Base-by-base conservation (phyloP, 64 coral and sea anemone genomes). In the Montipora sp. region DNA sequence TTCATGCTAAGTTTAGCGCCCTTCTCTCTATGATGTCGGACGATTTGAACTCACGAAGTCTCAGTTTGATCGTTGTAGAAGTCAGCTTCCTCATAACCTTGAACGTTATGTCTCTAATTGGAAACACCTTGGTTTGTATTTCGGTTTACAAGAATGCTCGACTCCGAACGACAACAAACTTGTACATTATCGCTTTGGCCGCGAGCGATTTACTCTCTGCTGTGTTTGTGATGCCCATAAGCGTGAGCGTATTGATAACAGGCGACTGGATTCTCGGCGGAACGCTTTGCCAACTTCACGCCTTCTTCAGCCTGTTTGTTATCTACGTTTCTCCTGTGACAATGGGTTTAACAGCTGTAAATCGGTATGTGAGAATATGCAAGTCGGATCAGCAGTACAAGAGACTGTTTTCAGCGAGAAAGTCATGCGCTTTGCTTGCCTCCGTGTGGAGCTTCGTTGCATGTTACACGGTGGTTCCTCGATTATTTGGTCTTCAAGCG, bases 241-340 rank as follows among this genome's bases (percentile, higher is more conserved):
- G 45, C 6, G 0, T 15, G 5, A 46, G 75, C 3, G 75, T 77
- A 16, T 16, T 77, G 3, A 77, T 77, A 19, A 49, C 75, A 13
- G 46, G 75, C 75, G 49, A 50, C 48, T 77, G 75, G 75, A 14
- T 48, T 77, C 49, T 19, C 16, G 13, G 75, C 46, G 47, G 16
- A 18, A 16, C 15, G 7, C 1, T 77, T 77, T 77, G 75, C 16
- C 75, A 77, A 77, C 44, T 77, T 77, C 46, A 77, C 7, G 75
- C 75, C 3, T 77, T 77, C 47, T 77, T 77, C 75, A 77, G 75
- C 15, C 18, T 77, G 47, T 77, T 77, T 77, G 75, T 50, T n/a
- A 77, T 77, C 7, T 77, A 77, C 47, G 75, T 77, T 77, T 77
- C 75, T 14, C 47, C 75, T 7, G 75, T 77, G 44, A 77, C 75